Base-by-base conservation (phyloP, 2,113 vertebrate genomes). In the Emydura subglobosa region DNA sequence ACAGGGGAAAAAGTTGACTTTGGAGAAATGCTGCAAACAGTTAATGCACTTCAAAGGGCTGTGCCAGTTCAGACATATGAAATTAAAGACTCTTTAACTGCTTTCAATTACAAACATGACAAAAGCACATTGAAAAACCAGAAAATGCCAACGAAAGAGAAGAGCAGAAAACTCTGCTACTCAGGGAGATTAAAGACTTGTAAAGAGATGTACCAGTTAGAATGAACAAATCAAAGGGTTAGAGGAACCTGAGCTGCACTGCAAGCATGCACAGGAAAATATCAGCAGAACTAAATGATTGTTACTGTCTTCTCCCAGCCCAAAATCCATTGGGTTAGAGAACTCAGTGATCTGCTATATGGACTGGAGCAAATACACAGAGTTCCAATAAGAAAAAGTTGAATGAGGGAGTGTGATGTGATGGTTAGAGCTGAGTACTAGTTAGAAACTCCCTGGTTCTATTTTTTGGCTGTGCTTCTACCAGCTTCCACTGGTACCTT, bases 1-100 rank as follows among this genome's bases (percentile, higher is more conserved):
- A 29, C 65, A 50, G 87, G 50, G 13, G 10, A 50, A 78, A 22
- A 74, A 79, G 85, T n/a, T 92, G 85, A 79, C 61, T 83, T 50
- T 83, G n/a, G 78, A 79, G 50, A 88, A 83, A 88, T n/a, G 81
- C 85, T 92, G 80, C 86, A 83, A 87, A 79, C 85, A 84, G 65
- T 84, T 79, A 88, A 47, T 50, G 55, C 50, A 68, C 83, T 49
- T 53, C 89, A 47, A 50, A 85, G 49, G 39, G 31, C 42, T 85
- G n/a, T 11, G 29, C 74, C 55, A 65, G 49, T 47, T 65, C 61
- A 85, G 74, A 68, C 21, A 79, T 55, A 53, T 79, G 82, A 50
- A 90, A 65, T 68, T 29, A 90, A 51, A 85, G 39, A 74, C 50
- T 31, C 51, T 79, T 90, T 85, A 90, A 42, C 82, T 47, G 76